Evolutionary conservation across 2,797 vertebrate species (phyloP), one percentile per base, ranked within the genome.

Genomic region (Sparidentex hasta): DNA sequence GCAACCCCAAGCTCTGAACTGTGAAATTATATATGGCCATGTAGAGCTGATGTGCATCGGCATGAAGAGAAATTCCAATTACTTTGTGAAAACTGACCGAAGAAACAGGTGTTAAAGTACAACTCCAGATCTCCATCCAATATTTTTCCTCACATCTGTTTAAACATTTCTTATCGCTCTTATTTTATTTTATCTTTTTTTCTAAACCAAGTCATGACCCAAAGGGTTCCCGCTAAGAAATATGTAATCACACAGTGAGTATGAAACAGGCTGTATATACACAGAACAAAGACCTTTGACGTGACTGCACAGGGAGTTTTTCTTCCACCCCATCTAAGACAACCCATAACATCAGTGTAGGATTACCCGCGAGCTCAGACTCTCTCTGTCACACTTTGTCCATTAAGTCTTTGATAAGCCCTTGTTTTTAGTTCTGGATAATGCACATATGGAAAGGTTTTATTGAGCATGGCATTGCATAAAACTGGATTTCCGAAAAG

Each of bases 391-490:
- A 84, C 68, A 91, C 63, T 76, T 72, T 83, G 73, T 87, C 76
- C 78, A 66, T 62, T 38, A 61, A 90, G 84, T 86, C 87, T 91
- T 87, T 91, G 86, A 91, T 92, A 90, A 92, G 87, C 85, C 78
- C 4, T 63, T 80, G 81, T 85, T 89, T 90, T 90, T 87, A 89
- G 89, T 92, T 85, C 86, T 90, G 88, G 80, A 90, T 91, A 87
- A 90, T 69, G 55, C 83, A 92, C 92, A 93, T 89, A 85, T 90
- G 92, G 89, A 90, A 91, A 80, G 84, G 76, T 91, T 95, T 87
- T 85, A 89, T 93, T 78, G 87, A 90, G 87, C 89, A 89, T 81
- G 79, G 88, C 82, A 90, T 89, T 90, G 88, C 81, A 83, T 88
- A 82, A 83, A 87, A 91, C 83, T 84, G 87, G 87, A 92, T 92